A percentile compares a stretch with the other conserved stretches of the same genome.
Evolutionary conservation across 2,888 invertebrate genomes (phyloP).

Genomic region (Parthenolecanium corni): DNA sequence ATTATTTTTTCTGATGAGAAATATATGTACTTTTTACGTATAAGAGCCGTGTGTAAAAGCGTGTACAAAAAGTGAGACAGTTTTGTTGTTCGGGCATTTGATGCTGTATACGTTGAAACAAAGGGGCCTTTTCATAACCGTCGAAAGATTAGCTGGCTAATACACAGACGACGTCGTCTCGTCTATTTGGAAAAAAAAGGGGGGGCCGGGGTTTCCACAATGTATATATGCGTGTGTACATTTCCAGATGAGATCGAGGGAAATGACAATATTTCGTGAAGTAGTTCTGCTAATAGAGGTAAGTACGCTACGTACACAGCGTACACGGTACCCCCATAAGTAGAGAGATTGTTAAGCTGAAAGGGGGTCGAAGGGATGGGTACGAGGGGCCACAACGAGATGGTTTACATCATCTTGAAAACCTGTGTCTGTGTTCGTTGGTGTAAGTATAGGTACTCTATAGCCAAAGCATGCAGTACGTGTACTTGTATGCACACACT

Average conservation of each 20-base stretch:
- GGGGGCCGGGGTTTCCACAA: not conserved
- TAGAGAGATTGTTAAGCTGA: too few relatives aligned
- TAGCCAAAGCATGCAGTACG: too few relatives aligned
- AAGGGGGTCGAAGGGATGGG: too few relatives aligned
- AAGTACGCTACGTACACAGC: not conserved
- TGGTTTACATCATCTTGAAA: too few relatives aligned
- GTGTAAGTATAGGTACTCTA: too few relatives aligned
- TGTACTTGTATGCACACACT: too few relatives aligned
- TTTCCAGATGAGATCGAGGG: slow-evolving; percentile 27
- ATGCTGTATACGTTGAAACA: slow-evolving; percentile 16
- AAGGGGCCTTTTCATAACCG: slow-evolving; percentile 19
- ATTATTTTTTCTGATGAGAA: slow-evolving; percentile 18
- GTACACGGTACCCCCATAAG: not conserved
- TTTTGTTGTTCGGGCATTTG: slow-evolving; percentile 21
- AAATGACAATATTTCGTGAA: slow-evolving; percentile 25
- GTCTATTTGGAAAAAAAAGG: slow-evolving; percentile 16
- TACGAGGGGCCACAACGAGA: too few relatives aligned
- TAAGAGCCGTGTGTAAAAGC: not conserved
- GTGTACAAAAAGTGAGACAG: slow-evolving; percentile 14
- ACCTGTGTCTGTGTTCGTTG: too few relatives aligned
- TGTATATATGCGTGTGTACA: slow-evolving; percentile 18
- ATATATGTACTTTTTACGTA: not conserved
- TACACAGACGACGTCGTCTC: slow-evolving; percentile 4
- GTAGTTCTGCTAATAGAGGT: slow-evolving; percentile 17
- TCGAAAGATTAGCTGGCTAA: slow-evolving; percentile 25